A percentile compares a stretch with the other conserved stretches of the same genome.
phyloP scores from a whole-genome alignment of 2,113 vertebrate species.

The Hippocampus guttulatus region DNA sequence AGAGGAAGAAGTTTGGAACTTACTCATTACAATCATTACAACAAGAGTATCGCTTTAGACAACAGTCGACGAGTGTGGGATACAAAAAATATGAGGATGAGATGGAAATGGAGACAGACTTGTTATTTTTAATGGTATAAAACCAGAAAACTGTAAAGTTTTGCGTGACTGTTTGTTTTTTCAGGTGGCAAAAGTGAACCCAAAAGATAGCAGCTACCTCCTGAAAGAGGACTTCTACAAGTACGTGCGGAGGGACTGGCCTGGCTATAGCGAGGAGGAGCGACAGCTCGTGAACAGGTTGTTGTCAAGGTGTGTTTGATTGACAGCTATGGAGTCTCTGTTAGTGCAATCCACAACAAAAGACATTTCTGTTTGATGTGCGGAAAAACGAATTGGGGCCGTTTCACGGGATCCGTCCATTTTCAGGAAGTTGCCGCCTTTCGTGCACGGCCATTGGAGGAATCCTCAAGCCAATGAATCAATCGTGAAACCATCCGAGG shows the following conservation, averaged over 20 bases:
- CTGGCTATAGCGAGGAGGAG: conserved; percentile 71
- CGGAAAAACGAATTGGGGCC: background rate
- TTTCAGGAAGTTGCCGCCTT: conserved; percentile 67
- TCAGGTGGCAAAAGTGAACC: conserved; percentile 74
- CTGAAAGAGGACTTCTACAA: conserved; percentile 66
- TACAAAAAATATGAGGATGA: background rate
- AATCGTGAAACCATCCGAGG: conserved; percentile 54
- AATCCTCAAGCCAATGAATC: conserved; percentile 52
- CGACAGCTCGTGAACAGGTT: conserved; percentile 64
- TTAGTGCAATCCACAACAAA: background rate
- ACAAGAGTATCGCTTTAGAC: conserved; percentile 11
- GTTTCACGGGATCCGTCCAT: conserved; percentile 1
- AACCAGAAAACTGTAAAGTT: background rate
- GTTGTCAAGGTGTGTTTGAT: conserved; percentile 67
- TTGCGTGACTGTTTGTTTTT: conserved; percentile 15
- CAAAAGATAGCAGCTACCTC: conserved; percentile 70
- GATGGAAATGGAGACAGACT: background rate
- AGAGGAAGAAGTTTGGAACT: conserved; percentile 11
- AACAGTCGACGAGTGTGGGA: background rate
- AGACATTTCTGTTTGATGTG: background rate
- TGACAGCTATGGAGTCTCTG: background rate
- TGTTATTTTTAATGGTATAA: background rate
- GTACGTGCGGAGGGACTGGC: conserved; percentile 68
- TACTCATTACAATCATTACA: conserved; percentile 2
- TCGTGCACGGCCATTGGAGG: conserved; percentile 52